Evolutionary conservation across 37 sponge, comb jelly and placozoan species (phyloP), one percentile per base, ranked within the genome.

Genomic region (Axinella damicornis): DNA sequence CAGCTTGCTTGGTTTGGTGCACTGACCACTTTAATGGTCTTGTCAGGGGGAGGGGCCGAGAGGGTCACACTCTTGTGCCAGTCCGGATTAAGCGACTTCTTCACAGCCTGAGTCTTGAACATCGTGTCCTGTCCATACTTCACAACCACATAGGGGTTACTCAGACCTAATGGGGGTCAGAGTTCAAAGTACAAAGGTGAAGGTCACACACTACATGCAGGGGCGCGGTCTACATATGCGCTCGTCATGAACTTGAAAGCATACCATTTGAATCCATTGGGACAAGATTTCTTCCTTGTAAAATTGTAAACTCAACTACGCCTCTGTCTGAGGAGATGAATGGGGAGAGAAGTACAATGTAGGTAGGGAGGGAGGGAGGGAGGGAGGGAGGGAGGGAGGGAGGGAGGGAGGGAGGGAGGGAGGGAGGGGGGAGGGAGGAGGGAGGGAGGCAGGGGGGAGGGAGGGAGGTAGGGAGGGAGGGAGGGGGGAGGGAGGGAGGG

Each of bases 71-170:
- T 65, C 31, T 84, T 78, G 40, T 78, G 40, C 90, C 90, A 89
- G 16, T 79, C 61, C 6, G 90, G 90, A 56, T 89, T 83, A 0
- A 89, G 79, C 20, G 74, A 64, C 70, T 89, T 83, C 37, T 68
- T 69, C 13, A 89, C 31, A 20, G 60, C 63, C 4, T 21, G 72
- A 22, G 74, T 81, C 34, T 69, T 56, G 56, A 69, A 89, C 57
- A 77, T 69, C 2, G n/a, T 56, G 12, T 58, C 52, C 2, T 33
- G 20, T 0, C 80, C 80, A 30, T 82, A 79, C 74, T 89, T 89
- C 22, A 89, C 75, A 37, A 84, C 65, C 18, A 83, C 54, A 79
- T 89, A 89, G 14, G 90, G 90, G 46, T 89, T 80, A 79, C 90
- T 84, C 15, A 62, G 25, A 14, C 87, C 87, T 86, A 27, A 9